These are phyloP conservation scores for Poeciliopsis retropinna DNA, from an alignment of 2,113 vertebrate genomes.

Conservation along the genomic window DNA sequence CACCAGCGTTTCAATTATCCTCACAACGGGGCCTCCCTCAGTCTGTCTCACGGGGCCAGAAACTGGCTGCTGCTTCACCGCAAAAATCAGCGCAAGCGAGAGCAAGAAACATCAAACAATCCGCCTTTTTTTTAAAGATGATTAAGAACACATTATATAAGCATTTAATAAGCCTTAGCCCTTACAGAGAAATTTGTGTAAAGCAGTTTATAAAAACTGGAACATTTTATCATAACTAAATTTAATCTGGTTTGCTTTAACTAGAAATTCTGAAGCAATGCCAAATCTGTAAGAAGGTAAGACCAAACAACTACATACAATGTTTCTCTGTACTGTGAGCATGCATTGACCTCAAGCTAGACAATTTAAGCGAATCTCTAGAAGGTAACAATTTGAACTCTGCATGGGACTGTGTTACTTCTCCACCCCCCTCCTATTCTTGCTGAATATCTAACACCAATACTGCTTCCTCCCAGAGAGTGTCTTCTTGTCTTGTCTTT, in stretches of 20 bases:
- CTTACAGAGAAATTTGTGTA: neutral
- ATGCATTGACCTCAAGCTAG: neutral
- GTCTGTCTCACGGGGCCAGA: neutral
- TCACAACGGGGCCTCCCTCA: conserved; percentile 9
- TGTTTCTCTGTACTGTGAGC: neutral
- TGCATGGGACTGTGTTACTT: neutral
- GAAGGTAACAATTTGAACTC: neutral
- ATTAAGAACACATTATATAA: neutral
- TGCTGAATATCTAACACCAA: neutral
- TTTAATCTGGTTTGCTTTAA: too few relatives aligned
- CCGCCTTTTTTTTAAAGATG: neutral
- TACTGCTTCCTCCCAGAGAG: neutral
- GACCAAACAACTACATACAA: neutral
- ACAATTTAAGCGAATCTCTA: neutral
- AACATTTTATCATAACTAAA: neutral
- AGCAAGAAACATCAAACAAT: neutral
- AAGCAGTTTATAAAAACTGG: neutral
- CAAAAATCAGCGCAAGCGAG: conserved; percentile 4
- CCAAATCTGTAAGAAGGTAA: neutral
- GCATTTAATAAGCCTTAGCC: neutral
- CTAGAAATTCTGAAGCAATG: too few relatives aligned
- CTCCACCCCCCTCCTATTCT: neutral
- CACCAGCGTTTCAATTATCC: conserved; percentile 39
- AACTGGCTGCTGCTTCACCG: conserved; percentile 12
- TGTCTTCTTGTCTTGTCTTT: neutral